These are phyloP conservation scores for Onychorhynchus coronatus DNA, from an alignment of 2,113 vertebrate genomes.

Conservation along the genomic window DNA sequence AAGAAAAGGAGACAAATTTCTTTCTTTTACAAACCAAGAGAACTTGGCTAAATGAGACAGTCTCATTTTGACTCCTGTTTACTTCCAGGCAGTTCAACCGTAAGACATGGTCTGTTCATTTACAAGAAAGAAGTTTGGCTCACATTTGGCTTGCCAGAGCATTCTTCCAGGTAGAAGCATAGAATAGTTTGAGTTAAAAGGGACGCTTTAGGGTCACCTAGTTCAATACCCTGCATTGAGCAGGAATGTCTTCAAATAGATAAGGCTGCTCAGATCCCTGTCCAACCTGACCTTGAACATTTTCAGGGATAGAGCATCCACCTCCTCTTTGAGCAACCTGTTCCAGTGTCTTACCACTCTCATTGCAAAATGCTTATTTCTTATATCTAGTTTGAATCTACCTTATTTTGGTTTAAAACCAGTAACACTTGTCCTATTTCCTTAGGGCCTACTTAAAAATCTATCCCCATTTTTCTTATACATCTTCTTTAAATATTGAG, in stretches of 20 bases:
- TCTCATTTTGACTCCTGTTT: background rate
- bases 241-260: background rate
- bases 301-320: background rate
- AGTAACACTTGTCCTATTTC: background rate
- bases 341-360: rapidly evolving
- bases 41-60: background rate
- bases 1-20: background rate
- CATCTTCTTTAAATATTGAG: background rate
- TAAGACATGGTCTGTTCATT: background rate
- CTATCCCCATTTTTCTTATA: background rate
- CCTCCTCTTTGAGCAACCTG: background rate
- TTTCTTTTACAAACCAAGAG: background rate
- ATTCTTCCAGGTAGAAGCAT: background rate
- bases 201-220: background rate
- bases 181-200: background rate
- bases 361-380: background rate
- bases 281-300: rapidly evolving
- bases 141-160: background rate
- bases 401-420: background rate
- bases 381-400: background rate
- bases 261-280: background rate
- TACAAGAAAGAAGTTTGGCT: background rate
- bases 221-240: background rate
- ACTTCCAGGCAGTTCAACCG: background rate
- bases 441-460: background rate